Evolutionary conservation across 1,140 invertebrate species (phyloP), one percentile per base, ranked within the genome.

Genomic region (Aphaenogaster floridana): DNA sequence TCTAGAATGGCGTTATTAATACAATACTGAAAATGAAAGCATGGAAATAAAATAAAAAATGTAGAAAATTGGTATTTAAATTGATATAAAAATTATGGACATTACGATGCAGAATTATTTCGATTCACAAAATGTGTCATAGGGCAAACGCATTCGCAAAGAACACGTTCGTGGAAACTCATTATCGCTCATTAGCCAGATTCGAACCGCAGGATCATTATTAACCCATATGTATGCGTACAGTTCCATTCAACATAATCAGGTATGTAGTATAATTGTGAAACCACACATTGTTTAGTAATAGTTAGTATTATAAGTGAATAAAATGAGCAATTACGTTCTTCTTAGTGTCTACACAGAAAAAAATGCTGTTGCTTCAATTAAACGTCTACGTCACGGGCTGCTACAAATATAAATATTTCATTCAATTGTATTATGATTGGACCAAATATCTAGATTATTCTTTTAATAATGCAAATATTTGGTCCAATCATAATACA

Each of bases 111-210:
- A 36, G 61, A 48, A 54, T 81, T 13, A 81, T 81, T 71, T 54
- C 15, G 21, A 28, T 9, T 15, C 7, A 21, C 11, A 15, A 39
- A 66, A 15, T 77, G 7, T n/a, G 66, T 79, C 45, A 68, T 28
- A 79, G 11, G 17, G 42, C n/a, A 79, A 66, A 79, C 28, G 9
- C 28, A 4, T 42, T 66, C 17, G 59, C 77, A 66, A 79, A 79
- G 42, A 66, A 66, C 45, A 79, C 17, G 59, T 21, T 63, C 57
- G 76, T 79, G 63, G 59, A 79, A 48, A 79, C 28, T 63, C 77
- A 79, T 66, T 79, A 66, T 66, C 77, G 59, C 77, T 79, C 59
- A 61, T 79, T 79, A 79, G 77, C 45, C 28, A 79, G 45, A 66
- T 66, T 79, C 61, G 42, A 36, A n/a, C 39, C 45, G 28, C 59